A percentile compares a stretch with the other conserved stretches of the same genome.
Conservation (phyloP, 2,888 invertebrate species). For the Halictus ligatus region DNA sequence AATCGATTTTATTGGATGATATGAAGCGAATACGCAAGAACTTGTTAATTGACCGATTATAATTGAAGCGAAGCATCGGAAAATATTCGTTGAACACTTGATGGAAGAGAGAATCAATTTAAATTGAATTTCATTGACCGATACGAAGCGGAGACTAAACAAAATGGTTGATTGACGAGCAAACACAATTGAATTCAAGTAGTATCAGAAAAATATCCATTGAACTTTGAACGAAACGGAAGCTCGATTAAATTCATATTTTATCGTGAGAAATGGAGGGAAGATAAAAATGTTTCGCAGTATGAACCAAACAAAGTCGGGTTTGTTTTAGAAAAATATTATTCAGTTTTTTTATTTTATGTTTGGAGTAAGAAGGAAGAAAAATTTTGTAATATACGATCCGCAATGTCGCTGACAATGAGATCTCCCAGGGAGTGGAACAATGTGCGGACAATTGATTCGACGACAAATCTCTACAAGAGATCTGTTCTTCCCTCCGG, state of each 20-base stretch:
- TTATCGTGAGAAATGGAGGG: background rate
- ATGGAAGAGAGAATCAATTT: background rate
- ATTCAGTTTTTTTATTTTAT: background rate
- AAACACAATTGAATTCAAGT: background rate
- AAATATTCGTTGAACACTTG: background rate
- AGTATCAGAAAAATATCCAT: background rate
- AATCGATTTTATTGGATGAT: background rate
- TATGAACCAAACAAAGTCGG: no score
- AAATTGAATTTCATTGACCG: background rate
- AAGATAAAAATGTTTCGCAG: no score
- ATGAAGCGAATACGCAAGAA: background rate
- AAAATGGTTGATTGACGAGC: background rate
- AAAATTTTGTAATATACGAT: background rate
- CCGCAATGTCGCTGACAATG: background rate
- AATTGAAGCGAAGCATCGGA: background rate
- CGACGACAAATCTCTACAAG: conserved; percentile 17
- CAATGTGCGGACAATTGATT: conserved; percentile 6
- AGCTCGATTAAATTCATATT: background rate
- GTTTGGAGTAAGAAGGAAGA: background rate
- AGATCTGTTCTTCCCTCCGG: conserved; percentile 2
- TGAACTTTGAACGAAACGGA: background rate
- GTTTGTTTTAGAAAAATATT: no score
- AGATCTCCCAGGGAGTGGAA: background rate
- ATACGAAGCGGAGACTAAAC: background rate
- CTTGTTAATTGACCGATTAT: background rate